These are phyloP conservation scores for Stercorarius parasiticus DNA, from an alignment of 2,113 vertebrate genomes.

Conservation along the genomic window DNA sequence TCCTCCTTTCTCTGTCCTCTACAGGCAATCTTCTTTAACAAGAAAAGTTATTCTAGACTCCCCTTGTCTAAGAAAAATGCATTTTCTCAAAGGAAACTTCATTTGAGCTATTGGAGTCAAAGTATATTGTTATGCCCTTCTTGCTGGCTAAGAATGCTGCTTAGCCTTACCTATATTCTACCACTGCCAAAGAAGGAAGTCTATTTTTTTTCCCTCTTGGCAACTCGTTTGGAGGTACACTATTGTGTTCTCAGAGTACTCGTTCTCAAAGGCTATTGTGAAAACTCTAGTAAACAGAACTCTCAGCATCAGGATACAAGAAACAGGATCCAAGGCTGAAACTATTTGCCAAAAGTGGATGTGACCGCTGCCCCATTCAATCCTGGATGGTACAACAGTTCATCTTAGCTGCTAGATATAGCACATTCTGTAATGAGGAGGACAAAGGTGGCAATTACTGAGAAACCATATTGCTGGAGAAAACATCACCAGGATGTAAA, in stretches of 20 bases:
- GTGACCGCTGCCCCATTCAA: constrained; percentile 60
- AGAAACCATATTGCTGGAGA: not conserved
- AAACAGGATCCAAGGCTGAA: constrained; percentile 58
- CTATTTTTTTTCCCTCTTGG: constrained; percentile 59
- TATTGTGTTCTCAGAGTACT: constrained; percentile 69
- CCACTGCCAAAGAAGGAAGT: constrained; percentile 62
- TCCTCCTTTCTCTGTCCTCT: not conserved
- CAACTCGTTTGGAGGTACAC: constrained; percentile 57
- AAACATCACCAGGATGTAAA: constrained; percentile 41
- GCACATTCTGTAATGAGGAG: not conserved
- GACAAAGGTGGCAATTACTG: constrained; percentile 39
- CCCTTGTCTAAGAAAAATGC: not conserved
- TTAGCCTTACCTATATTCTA: constrained; percentile 62
- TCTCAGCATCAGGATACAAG: constrained; percentile 52
- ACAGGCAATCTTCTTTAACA: not conserved
- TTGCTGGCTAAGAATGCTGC: constrained; percentile 9
- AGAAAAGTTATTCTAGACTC: not conserved
- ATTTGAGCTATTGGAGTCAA: not conserved
- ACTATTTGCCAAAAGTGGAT: constrained; percentile 45
- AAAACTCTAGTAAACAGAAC: constrained; percentile 62
- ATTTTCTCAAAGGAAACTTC: not conserved
- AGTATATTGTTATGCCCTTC: not conserved
- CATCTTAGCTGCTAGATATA: constrained; percentile 20
- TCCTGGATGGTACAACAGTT: constrained; percentile 13
- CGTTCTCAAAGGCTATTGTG: constrained; percentile 55